Conservation (phyloP, 2,888 invertebrate species). For the Heliconius charithonia region DNA sequence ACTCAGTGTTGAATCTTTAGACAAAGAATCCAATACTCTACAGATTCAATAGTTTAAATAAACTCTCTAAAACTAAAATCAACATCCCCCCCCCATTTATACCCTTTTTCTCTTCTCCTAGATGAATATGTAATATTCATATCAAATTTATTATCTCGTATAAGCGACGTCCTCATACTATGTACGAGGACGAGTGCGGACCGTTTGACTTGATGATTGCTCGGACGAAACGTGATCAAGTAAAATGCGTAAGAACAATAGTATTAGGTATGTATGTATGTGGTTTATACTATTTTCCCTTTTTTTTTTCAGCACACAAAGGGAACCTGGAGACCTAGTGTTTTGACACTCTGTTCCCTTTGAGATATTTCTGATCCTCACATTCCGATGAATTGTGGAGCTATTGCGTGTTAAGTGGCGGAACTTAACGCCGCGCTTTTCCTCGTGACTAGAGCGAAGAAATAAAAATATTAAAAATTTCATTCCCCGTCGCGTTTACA, state of each 20-base stretch:
- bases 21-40: no score
- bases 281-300: neutral
- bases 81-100: neutral
- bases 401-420: neutral
- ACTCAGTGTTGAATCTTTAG: neutral
- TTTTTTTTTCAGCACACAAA: neutral
- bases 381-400: no score
- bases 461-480: no score
- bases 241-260: slow-evolving; percentile 32
- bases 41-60: no score
- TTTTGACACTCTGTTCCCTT: neutral
- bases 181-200: slow-evolving; percentile 30
- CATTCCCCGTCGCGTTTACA: neutral
- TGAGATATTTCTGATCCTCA: neutral
- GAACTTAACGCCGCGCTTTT: no score
- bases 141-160: neutral
- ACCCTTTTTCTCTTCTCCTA: neutral
- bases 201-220: slow-evolving; percentile 32
- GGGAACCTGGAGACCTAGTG: neutral
- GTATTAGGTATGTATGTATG: neutral
- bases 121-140: neutral
- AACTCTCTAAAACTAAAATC: neutral
- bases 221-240: slow-evolving; percentile 30
- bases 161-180: neutral
- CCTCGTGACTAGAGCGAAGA: no score